Base-by-base conservation (phyloP, 1,140 invertebrate genomes). In the Harlomillsia oculata region DNA sequence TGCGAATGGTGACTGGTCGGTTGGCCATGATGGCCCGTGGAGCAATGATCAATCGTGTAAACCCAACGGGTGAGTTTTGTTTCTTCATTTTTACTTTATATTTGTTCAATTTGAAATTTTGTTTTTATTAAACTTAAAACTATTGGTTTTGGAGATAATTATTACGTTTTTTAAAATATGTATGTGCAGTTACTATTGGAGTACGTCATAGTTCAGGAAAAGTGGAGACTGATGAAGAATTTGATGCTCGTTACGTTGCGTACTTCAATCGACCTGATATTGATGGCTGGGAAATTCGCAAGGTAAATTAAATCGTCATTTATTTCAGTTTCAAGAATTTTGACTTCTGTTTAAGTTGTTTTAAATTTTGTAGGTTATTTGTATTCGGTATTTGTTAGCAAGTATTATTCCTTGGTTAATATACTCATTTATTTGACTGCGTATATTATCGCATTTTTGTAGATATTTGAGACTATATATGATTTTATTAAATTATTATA, bases 201-300 rank as follows among this genome's bases (percentile, higher is more conserved):
- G 13, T 11, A 25, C n/a, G 5, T 23, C 8, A 44, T 23, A 23
- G 18, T 5, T 21, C 20, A 48, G 59, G 36, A 44, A 30, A 48
- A 9, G 0, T 69, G 48, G 76, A 79, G 59, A 72, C 76, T 13
- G 84, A 84, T 43, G 83, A 82, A 63, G 79, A 84, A 66, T 84
- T 86, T 68, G 83, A 86, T 69, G 71, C 74, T 20, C 76, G 87
- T 69, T 94, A 87, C 72, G 83, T 85, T 70, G 78, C 80, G 21
- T 97, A 82, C 72, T 93, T 98, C 75, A 88, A 82, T 70, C 80
- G 88, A 45, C 77, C 80, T 37, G 87, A 97, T 65, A 90, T 98
- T 70, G 95, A 98, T 75, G 84, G 84, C 36, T 99, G 96, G 96
- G 91, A 97, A 76, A 79, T 95, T 59, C 82, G 96, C 21, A 88